These are phyloP conservation scores for Diachasma alloeum DNA, from an alignment of 1,140 invertebrate species.

Conservation along the genomic window DNA sequence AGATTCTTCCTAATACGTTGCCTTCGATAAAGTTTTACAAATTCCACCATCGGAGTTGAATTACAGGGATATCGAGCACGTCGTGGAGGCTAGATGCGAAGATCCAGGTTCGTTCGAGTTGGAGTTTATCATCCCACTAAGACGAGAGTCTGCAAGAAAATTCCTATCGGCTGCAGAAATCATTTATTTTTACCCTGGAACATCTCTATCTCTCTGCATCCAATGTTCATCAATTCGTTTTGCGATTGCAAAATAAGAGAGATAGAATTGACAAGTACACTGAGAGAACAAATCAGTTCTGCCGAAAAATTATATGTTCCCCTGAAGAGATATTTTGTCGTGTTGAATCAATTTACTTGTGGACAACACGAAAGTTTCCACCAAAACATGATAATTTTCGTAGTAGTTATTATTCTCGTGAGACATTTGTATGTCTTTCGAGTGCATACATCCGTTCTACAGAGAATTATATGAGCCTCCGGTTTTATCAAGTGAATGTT, in stretches of 20 bases:
- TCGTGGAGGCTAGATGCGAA: neutral
- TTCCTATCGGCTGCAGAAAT: slow-evolving; percentile 4
- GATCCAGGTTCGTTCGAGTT: slow-evolving; percentile 4
- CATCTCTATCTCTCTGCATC: neutral
- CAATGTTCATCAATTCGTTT: neutral
- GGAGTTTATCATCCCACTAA: slow-evolving; percentile 7
- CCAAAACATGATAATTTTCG: too few relatives aligned
- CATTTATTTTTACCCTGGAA: neutral
- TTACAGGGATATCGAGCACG: slow-evolving; percentile 18
- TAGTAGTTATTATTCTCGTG: too few relatives aligned
- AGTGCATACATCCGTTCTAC: too few relatives aligned
- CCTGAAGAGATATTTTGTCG: too few relatives aligned
- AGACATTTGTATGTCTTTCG: too few relatives aligned
- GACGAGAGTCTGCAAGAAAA: slow-evolving; percentile 8
- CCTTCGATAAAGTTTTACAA: slow-evolving; percentile 20
- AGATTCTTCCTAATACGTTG: neutral
- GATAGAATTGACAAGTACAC: neutral
- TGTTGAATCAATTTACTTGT: too few relatives aligned
- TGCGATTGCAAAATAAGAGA: neutral
- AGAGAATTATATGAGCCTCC: too few relatives aligned
- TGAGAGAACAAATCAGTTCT: too few relatives aligned
- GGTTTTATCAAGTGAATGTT: too few relatives aligned
- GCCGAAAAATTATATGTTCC: too few relatives aligned
- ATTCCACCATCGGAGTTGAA: slow-evolving; percentile 20
- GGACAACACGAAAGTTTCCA: too few relatives aligned